phyloP scores from a whole-genome alignment of 2,113 vertebrate genomes.

The Cololabis saira region DNA sequence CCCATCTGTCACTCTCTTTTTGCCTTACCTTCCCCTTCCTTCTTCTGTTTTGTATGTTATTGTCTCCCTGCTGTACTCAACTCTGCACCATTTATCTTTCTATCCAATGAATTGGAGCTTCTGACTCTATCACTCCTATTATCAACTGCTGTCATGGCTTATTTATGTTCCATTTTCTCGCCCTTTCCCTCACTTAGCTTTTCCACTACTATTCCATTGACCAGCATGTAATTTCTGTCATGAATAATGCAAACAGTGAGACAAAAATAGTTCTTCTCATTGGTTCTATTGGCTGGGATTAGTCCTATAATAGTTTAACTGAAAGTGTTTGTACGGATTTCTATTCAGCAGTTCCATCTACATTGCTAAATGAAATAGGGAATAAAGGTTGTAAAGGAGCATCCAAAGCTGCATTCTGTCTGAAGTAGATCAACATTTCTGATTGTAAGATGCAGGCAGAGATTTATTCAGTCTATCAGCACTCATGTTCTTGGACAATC shows the following conservation, averaged over 20 bases:
- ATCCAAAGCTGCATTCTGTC: constrained; percentile 44
- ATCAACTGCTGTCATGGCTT: constrained; percentile 69
- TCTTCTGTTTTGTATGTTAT: constrained; percentile 45
- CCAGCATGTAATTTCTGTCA: constrained; percentile 62
- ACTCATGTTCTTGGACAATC: constrained; percentile 34
- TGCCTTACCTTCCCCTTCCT: neutral
- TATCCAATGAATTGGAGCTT: constrained; percentile 71
- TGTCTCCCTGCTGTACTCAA: constrained; percentile 54
- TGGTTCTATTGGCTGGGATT: constrained; percentile 53
- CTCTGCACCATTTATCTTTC: constrained; percentile 74
- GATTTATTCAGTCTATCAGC: constrained; percentile 50
- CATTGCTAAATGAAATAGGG: constrained; percentile 49
- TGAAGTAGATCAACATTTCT: constrained; percentile 37
- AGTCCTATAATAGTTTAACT: constrained; percentile 61
- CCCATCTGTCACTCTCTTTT: constrained; percentile 26
- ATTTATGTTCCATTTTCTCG: constrained; percentile 72
- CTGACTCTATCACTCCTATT: constrained; percentile 73
- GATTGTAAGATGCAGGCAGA: constrained; percentile 54
- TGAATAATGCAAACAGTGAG: constrained; percentile 76
- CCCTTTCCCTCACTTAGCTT: constrained; percentile 48
- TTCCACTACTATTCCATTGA: constrained; percentile 66
- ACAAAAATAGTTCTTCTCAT: constrained; percentile 68
- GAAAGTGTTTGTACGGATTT: constrained; percentile 41
- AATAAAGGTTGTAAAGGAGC: constrained; percentile 34
- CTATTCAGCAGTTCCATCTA: constrained; percentile 43